Base-by-base conservation (phyloP, 1,140 invertebrate species). In the Ctenoplectra terminalis region DNA sequence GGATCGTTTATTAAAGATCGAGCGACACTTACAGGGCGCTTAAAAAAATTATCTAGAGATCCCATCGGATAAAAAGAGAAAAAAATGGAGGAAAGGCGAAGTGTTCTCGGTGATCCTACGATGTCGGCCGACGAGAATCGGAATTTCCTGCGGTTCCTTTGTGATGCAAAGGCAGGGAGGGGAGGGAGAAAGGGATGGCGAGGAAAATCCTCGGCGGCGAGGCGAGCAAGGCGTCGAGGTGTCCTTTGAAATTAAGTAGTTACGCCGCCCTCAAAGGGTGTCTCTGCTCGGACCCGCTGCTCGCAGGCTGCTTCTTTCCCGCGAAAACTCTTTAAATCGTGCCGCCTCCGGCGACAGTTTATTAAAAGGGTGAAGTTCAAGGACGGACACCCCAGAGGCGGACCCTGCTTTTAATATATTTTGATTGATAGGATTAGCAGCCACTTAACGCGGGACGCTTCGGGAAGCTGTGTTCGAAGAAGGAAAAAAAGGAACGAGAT, bases 371-470 rank as follows among this genome's bases (percentile, higher is more conserved):
- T 92, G 85, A 91, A 92, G 85, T 82, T 78, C 58, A 48, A 67
- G 48, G 58, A 56, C 67, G 63, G 34, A 74, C 56, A 76, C 37
- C 34, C 67, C 31, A 58, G 60, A 75, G 78, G 85, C 87, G 70
- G 73, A 34, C 61, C 85, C 73, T 72, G 76, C 87, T 92, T 72
- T 93, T 92, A 92, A 92, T 92, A 92, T 92, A 89, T 87, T 91
- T 92, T 93, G 90, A 92, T 93, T 92, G 90, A 91, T 92, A 91
- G 90, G 89, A 92, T 93, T 93, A 93, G 75, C 64, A 71, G 76
- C 78, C 80, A 58, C 75, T 87, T 75, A 79, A 87, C 77, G 78
- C 72, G 58, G 37, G 13, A 50, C 50, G 37, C 40, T 40, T 37
- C 56, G 48, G 34, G n/a, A 43, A 64, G 34, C 60, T 64, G 34